phyloP scores from a whole-genome alignment of 2,888 invertebrate genomes.

The Parnassius glacialis region DNA sequence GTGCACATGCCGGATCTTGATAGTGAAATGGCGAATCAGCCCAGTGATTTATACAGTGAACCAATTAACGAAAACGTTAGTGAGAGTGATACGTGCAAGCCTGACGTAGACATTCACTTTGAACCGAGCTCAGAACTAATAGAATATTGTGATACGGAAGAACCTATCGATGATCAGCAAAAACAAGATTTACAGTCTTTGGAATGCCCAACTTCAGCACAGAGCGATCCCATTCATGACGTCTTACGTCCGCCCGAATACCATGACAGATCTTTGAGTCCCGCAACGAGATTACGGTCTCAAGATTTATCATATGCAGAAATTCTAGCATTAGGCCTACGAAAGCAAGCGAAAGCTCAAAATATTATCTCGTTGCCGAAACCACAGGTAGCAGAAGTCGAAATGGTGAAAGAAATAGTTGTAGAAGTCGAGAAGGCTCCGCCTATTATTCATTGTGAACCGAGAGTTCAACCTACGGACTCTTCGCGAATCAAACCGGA shows the following conservation, averaged over 20 bases:
- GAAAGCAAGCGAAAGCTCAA: conserved; percentile 52
- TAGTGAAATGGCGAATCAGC: conserved; percentile 43
- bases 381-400: conserved; percentile 65
- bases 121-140: conserved; percentile 34
- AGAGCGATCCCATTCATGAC: conserved; percentile 27
- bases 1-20: conserved; percentile 43
- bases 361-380: conserved; percentile 54
- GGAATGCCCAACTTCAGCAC: conserved; percentile 23
- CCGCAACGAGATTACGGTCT: conserved; percentile 56
- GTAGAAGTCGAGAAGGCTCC: conserved; percentile 55
- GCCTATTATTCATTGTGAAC: conserved; percentile 41
- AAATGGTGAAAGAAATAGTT: conserved; percentile 59
- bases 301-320: conserved; percentile 87
- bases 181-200: conserved; percentile 35
- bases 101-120: conserved; percentile 46
- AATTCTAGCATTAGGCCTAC: conserved; percentile 85
- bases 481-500: conserved; percentile 35
- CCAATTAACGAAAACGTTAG: conserved; percentile 49
- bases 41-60: conserved; percentile 49
- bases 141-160: conserved; percentile 35
- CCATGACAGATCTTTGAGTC: conserved; percentile 51
- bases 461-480: conserved; percentile 36
- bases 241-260: conserved; percentile 39
- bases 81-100: conserved; percentile 61
- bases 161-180: conserved; percentile 39